These are phyloP conservation scores for Fratercula arctica DNA, from an alignment of 2,797 vertebrate genomes.

Conservation along the genomic window DNA sequence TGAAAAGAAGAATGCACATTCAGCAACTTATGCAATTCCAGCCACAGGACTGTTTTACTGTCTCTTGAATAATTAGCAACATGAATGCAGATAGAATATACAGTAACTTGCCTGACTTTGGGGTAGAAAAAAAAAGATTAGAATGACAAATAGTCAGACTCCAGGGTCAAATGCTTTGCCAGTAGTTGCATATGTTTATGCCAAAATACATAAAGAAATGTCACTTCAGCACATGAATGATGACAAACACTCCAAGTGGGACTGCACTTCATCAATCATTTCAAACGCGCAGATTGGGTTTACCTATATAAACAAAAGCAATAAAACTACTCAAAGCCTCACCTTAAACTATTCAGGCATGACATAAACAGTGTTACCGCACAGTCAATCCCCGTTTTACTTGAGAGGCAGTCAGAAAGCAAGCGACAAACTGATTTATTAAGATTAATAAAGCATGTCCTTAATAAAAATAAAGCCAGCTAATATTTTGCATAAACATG, in stretches of 20 bases:
- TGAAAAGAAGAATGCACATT: slow-evolving; percentile 71
- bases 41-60: slow-evolving; percentile 69
- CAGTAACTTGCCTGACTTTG: slow-evolving; percentile 78
- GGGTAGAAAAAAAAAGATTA: slow-evolving; percentile 72
- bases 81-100: slow-evolving; percentile 69
- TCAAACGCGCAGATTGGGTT: slow-evolving; percentile 81
- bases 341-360: slow-evolving; percentile 80
- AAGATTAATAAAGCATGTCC: slow-evolving; percentile 76
- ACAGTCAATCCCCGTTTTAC: slow-evolving; percentile 75
- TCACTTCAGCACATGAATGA: slow-evolving; percentile 85
- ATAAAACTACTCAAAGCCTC: slow-evolving; percentile 80
- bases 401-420: slow-evolving; percentile 72
- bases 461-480: slow-evolving; percentile 67
- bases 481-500: slow-evolving; percentile 72
- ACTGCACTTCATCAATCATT: slow-evolving; percentile 85
- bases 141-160: slow-evolving; percentile 86
- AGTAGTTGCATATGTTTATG: slow-evolving; percentile 87
- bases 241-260: slow-evolving; percentile 84
- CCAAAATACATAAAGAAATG: slow-evolving; percentile 88
- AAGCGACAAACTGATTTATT: slow-evolving; percentile 74
- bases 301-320: slow-evolving; percentile 84
- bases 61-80: slow-evolving; percentile 79
- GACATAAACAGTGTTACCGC: slow-evolving; percentile 76
- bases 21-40: slow-evolving; percentile 68
- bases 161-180: slow-evolving; percentile 85